These are phyloP conservation scores for Caenorhabditis becei DNA, from an alignment of 2,888 invertebrate genomes.

Conservation along the genomic window DNA sequence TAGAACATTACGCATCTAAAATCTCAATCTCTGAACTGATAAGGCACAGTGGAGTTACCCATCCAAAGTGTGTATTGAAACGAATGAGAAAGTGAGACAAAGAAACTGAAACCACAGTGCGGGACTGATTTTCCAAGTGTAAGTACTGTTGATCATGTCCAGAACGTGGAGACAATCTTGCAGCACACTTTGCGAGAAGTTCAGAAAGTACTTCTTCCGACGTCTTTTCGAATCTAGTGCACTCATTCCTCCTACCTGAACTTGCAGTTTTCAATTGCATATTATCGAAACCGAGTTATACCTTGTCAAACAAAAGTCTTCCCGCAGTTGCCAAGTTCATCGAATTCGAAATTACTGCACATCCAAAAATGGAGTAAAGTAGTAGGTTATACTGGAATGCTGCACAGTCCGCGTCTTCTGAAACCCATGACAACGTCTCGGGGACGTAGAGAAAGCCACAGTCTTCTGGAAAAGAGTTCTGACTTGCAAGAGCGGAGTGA, in stretches of 20 bases:
- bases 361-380: constrained; percentile 41
- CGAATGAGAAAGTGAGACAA: constrained; percentile 40
- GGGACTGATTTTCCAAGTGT: constrained; percentile 32
- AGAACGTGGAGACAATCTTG: constrained; percentile 50
- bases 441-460: constrained; percentile 46
- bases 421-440: constrained; percentile 35
- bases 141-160: constrained; percentile 54
- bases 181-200: constrained; percentile 39
- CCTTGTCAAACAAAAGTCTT: constrained; percentile 40
- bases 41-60: constrained; percentile 12
- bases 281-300: background rate
- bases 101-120: constrained; percentile 41
- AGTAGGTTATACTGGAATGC: constrained; percentile 33
- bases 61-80: constrained; percentile 40
- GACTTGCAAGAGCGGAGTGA: background rate
- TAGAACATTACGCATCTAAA: constrained; percentile 48
- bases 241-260: constrained; percentile 52
- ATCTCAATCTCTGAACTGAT: background rate
- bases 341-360: constrained; percentile 38
- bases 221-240: constrained; percentile 32
- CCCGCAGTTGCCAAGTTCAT: constrained; percentile 46
- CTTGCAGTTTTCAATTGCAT: too few species aligned
- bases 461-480: constrained; percentile 18
- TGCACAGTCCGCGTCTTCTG: constrained; percentile 41
- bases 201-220: constrained; percentile 37